Conservation (phyloP, 2,888 invertebrate genomes). For the Xestia sexstrigata region DNA sequence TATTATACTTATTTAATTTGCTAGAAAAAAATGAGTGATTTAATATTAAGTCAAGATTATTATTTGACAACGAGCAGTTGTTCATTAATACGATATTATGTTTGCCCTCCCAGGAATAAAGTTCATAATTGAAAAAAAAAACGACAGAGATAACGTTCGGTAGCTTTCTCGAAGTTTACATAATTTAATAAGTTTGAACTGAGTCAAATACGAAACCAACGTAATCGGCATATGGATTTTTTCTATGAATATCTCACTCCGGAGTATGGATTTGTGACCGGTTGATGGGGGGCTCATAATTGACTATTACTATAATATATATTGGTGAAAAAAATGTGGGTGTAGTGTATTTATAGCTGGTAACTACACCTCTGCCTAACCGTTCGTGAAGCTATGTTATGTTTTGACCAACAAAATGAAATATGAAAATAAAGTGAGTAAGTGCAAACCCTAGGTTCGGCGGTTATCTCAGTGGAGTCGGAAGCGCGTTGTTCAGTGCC, state of each 20-base stretch:
- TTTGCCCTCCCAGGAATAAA: neutral
- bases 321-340: neutral
- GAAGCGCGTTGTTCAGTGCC: neutral
- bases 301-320: no score
- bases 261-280: neutral
- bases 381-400: neutral
- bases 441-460: constrained; percentile 1
- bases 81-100: neutral
- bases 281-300: neutral
- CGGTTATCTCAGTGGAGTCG: neutral
- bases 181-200: neutral
- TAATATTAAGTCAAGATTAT: neutral
- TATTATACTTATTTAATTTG: no score
- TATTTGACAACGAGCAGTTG: constrained; percentile 6
- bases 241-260: neutral
- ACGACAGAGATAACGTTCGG: neutral
- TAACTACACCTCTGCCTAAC: neutral
- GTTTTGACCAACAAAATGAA: neutral
- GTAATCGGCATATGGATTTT: neutral
- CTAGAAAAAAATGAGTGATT: neutral
- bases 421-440: neutral
- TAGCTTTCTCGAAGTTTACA: neutral
- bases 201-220: neutral
- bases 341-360: neutral
- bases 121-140: neutral